These are phyloP conservation scores for Brachionus paranguensis DNA, from an alignment of 1,140 invertebrate genomes.

Conservation along the genomic window DNA sequence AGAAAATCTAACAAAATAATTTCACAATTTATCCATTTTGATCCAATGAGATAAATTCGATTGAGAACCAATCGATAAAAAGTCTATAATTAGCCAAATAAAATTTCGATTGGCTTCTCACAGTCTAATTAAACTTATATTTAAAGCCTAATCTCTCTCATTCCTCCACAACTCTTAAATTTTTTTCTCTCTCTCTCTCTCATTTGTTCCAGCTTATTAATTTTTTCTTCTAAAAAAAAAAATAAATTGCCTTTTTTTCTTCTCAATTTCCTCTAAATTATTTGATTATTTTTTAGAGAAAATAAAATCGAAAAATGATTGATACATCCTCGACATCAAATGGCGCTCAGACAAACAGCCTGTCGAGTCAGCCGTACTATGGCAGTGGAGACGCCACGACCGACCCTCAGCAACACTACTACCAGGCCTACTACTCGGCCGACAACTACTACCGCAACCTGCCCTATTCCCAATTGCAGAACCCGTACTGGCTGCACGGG, in stretches of 20 bases:
- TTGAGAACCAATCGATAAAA: background rate
- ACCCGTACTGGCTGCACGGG: constrained; percentile 12
- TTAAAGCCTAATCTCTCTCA: background rate
- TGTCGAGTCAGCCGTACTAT: background rate
- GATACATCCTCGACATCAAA: constrained; percentile 16
- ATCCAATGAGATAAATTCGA: background rate
- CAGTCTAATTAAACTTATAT: background rate
- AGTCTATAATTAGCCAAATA: background rate
- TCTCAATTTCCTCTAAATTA: background rate
- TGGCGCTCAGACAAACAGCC: background rate
- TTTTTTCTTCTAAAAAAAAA: background rate
- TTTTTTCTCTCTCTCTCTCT: background rate
- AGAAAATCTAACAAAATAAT: background rate
- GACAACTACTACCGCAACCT: constrained; percentile 9
- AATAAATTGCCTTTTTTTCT: too few relatives aligned
- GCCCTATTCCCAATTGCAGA: background rate
- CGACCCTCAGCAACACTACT: constrained; percentile 1
- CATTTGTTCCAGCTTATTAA: constrained; percentile 10
- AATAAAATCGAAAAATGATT: constrained; percentile 22
- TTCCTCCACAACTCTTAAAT: background rate
- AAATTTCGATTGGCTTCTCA: background rate
- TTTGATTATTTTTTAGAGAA: background rate
- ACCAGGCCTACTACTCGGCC: constrained; percentile 8
- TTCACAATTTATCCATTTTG: background rate
- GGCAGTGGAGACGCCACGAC: too few relatives aligned